Percentiles rank a stretch among this genome's conserved stretches.
phyloP scores from a whole-genome alignment of 1,140 invertebrate genomes.

The Cepaea nemoralis region DNA sequence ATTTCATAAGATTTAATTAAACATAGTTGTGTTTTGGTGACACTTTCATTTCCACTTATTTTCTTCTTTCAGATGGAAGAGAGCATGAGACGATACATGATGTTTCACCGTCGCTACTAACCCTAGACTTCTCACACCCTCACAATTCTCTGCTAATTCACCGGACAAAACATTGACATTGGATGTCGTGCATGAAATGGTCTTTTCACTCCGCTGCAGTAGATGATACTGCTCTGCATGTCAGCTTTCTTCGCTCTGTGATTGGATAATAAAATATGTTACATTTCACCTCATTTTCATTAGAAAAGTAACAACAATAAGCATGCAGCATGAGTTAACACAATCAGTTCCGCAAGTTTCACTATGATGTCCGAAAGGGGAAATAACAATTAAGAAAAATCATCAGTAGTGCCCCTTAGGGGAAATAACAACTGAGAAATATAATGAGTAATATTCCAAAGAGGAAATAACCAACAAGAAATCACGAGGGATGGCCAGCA shows the following conservation, averaged over 20 bases:
- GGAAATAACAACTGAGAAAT: too few relatives aligned
- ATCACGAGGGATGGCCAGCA: too few relatives aligned
- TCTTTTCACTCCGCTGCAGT: background rate
- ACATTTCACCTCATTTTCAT: background rate
- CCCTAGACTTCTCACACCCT: background rate
- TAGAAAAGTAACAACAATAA: background rate
- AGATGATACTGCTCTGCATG: background rate
- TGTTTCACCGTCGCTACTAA: conserved; percentile 49
- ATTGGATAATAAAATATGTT: background rate
- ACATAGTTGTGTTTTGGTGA: too few relatives aligned
- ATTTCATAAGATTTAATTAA: too few relatives aligned
- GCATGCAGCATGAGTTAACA: too few relatives aligned
- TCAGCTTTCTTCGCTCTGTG: background rate
- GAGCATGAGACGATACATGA: conserved; percentile 47
- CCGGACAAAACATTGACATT: conserved; percentile 1
- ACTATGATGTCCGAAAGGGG: too few relatives aligned
- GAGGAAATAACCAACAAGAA: too few relatives aligned
- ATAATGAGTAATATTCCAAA: too few relatives aligned
- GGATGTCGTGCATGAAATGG: background rate
- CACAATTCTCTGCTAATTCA: background rate
- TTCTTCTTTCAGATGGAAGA: conserved; percentile 49
- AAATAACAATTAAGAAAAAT: too few relatives aligned
- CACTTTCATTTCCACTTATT: background rate
- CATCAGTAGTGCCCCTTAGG: too few relatives aligned
- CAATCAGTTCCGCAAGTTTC: too few relatives aligned